Evolutionary conservation across 2,113 vertebrate genomes (phyloP), one percentile per base, ranked within the genome.

Genomic region (Ptilonorhynchus violaceus): DNA sequence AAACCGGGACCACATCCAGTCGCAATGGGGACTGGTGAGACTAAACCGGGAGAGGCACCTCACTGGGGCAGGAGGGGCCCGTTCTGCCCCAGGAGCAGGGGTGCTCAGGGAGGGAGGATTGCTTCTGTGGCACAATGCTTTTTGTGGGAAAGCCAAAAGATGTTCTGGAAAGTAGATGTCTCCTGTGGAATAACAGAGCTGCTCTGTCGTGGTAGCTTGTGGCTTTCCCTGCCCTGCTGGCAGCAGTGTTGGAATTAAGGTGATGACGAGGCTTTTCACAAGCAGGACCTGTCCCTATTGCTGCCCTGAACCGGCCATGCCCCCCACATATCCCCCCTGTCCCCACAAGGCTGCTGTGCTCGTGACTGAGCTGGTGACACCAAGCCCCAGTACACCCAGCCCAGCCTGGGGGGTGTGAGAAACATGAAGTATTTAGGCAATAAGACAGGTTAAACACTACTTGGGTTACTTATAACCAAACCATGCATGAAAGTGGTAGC

Each of bases 41-140:
- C 9, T 28, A 3, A 70, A 4, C 10, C 11, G 3, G 0, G 17
- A 22, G 24, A 41, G 33, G 20, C 1, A 1, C 2, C 14, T 49
- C 2, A 0, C 23, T 63, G 44, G 68, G 75, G 79, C 63, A 49
- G 15, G 66, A 70, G 56, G 9, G 37, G 52, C 13, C 10, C 1
- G 5, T 13, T 53, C 42, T 85, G n/a, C 25, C n/a, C 39, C 5
- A 11, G 68, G 15, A 60, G 47, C 1, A 0, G 24, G 28, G 8
- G 2, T 27, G 30, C 11, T n/a, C 50, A 17, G 56, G 28, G 27
- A 22, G n/a, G 15, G 42, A 41, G n/a, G 21, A 10, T 35, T 64
- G 31, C 4, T 70, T 20, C 52, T 18, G 56, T 53, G 46, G 14
- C 24, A 35, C 28, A 41, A 3, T 18, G 11, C 4, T 44, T 49